Percentiles rank a stretch among this genome's conserved stretches.
These are phyloP conservation scores for Lithophane socia DNA, from an alignment of 2,888 invertebrate genomes.

Conservation along the genomic window DNA sequence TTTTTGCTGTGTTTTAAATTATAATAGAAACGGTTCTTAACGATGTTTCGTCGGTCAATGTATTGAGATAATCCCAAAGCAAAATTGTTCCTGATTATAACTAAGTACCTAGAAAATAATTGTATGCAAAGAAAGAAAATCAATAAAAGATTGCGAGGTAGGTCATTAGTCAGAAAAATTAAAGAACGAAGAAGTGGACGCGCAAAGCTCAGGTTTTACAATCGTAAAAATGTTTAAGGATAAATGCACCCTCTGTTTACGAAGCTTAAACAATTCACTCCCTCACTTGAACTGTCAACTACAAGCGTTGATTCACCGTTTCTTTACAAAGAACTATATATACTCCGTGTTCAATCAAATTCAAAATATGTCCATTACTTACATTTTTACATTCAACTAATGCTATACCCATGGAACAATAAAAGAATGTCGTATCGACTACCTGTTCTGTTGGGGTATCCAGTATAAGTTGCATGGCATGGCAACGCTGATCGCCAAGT, in stretches of 20 bases:
- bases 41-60: not conserved
- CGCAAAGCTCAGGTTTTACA: constrained; percentile 8
- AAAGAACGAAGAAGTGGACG: constrained; percentile 28
- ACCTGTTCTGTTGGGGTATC: not conserved
- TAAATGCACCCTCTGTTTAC: constrained; percentile 32
- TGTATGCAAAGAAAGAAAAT: constrained; percentile 19
- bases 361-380: not conserved
- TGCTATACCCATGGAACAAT: not conserved
- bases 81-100: not conserved
- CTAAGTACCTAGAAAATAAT: not conserved
- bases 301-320: constrained; percentile 5
- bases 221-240: constrained; percentile 24
- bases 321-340: constrained; percentile 14
- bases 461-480: not conserved
- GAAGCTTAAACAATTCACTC: constrained; percentile 22
- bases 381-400: constrained; percentile 23
- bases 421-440: constrained; percentile 6
- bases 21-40: not conserved
- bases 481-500: not conserved
- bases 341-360: constrained; percentile 5
- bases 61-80: not conserved
- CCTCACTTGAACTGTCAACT: constrained; percentile 7
- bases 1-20: no score
- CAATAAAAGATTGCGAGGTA: not conserved
- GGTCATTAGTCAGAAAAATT: constrained; percentile 27